A percentile compares a stretch with the other conserved stretches of the same genome.
phyloP scores from a whole-genome alignment of 2,113 vertebrate species.

The Myrmecobius fasciatus region DNA sequence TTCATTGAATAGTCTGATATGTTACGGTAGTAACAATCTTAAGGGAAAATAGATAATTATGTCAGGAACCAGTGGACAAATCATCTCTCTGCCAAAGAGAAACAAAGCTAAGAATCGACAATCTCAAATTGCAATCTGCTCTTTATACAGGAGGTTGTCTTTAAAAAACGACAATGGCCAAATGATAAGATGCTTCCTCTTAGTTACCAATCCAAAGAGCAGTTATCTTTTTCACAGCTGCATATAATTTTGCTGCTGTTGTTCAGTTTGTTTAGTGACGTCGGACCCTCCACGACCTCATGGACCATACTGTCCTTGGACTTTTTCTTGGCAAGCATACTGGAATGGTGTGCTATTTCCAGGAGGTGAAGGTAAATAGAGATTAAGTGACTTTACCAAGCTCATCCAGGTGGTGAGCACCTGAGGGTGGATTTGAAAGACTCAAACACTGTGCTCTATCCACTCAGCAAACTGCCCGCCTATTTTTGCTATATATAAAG shows the following conservation, averaged over 20 bases:
- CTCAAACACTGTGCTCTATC: not conserved
- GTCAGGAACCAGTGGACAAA: not conserved
- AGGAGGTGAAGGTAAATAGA: not conserved
- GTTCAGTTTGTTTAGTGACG: not conserved
- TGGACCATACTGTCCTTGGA: not conserved
- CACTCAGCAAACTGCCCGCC: not conserved
- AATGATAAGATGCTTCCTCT: not conserved
- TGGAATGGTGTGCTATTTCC: not conserved
- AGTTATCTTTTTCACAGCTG: not conserved
- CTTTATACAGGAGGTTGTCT: not conserved
- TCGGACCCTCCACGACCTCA: not conserved
- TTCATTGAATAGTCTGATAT: not conserved
- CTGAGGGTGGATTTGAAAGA: not conserved
- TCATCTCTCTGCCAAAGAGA: not conserved
- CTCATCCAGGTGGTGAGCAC: not conserved
- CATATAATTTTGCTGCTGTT: not conserved
- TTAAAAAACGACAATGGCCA: not conserved
- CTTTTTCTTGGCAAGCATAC: not conserved
- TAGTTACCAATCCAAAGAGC: not conserved
- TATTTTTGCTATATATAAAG: not conserved
- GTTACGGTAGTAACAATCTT: constrained; percentile 29
- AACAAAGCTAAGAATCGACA: not conserved
- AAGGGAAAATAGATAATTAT: constrained; percentile 25
- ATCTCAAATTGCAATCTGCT: not conserved
- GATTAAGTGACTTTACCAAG: not conserved